phyloP scores from a whole-genome alignment of 2,888 invertebrate species.

The Schrankia costaestrigalis region DNA sequence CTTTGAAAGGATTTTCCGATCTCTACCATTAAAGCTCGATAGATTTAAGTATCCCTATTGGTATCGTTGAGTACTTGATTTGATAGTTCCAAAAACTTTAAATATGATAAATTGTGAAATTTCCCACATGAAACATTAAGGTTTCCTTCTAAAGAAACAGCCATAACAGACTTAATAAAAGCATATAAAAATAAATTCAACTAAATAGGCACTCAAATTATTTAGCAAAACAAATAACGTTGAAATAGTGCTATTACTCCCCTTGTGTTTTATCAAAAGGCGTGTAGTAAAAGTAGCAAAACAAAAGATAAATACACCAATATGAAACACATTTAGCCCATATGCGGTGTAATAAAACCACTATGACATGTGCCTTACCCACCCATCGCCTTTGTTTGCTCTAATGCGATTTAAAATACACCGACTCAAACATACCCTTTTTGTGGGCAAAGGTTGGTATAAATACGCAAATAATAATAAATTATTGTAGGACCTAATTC shows the following conservation, averaged over 20 bases:
- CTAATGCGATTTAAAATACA: conserved; percentile 33
- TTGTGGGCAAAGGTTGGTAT: conserved; percentile 1
- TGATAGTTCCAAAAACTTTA: no score
- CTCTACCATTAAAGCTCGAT: no score
- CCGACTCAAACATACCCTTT: conserved; percentile 11
- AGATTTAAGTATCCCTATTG: no score
- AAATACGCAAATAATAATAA: not conserved
- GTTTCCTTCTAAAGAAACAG: no score
- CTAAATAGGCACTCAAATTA: not conserved
- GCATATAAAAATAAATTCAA: no score
- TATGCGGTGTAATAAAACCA: conserved; percentile 31
- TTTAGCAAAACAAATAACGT: not conserved
- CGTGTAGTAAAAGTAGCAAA: not conserved
- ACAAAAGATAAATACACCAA: conserved; percentile 26
- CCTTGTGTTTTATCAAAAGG: conserved; percentile 2
- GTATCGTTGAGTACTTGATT: no score
- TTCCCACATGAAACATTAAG: no score
- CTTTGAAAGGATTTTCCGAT: no score
- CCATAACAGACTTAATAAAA: no score
- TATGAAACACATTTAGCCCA: conserved; percentile 30
- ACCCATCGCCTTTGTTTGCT: conserved; percentile 20
- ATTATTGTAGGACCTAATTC: no score
- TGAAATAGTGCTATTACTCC: not conserved
- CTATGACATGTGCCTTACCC: conserved; percentile 18
- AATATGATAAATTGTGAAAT: no score